These are phyloP conservation scores for Hypselothyrea guttata DNA, from an alignment of 2,888 invertebrate species.

Conservation along the genomic window DNA sequence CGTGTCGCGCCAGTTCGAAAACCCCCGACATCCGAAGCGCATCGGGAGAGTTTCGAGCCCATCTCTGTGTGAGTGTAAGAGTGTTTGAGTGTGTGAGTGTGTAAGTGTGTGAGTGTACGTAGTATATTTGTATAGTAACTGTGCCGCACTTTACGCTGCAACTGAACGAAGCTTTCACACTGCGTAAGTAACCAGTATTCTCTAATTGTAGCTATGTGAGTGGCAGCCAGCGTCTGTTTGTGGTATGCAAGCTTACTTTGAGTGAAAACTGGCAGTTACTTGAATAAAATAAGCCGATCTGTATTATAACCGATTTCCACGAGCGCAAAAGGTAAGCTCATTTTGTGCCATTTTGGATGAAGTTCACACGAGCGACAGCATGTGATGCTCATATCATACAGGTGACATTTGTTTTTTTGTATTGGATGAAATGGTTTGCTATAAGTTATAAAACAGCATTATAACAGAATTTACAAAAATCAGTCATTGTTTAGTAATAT, in stretches of 20 bases:
- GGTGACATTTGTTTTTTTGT: no score
- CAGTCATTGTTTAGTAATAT: no score
- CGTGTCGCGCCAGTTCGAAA: constrained; percentile 42
- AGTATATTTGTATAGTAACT: constrained; percentile 39
- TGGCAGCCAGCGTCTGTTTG: constrained; percentile 16
- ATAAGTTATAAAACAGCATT: no score
- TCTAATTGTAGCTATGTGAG: not conserved
- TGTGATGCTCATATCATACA: no score
- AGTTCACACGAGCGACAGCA: no score
- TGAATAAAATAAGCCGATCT: not conserved
- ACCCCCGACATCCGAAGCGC: constrained; percentile 21
- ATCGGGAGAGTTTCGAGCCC: constrained; percentile 22
- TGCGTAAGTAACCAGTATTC: constrained; percentile 24
- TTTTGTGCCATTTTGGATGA: no score
- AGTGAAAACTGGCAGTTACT: constrained; percentile 1
- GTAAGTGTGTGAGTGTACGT: not conserved
- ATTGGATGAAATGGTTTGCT: no score
- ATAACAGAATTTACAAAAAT: no score
- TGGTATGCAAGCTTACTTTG: constrained; percentile 43
- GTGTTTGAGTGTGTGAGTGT: not conserved
- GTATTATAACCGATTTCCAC: no score
- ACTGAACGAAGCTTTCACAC: constrained; percentile 36
- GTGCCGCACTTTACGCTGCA: constrained; percentile 51
- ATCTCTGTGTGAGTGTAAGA: not conserved
- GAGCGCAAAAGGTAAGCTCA: no score